Evolutionary conservation across 2,797 vertebrate species (phyloP).

Genomic region (Chromobotia macracanthus): DNA sequence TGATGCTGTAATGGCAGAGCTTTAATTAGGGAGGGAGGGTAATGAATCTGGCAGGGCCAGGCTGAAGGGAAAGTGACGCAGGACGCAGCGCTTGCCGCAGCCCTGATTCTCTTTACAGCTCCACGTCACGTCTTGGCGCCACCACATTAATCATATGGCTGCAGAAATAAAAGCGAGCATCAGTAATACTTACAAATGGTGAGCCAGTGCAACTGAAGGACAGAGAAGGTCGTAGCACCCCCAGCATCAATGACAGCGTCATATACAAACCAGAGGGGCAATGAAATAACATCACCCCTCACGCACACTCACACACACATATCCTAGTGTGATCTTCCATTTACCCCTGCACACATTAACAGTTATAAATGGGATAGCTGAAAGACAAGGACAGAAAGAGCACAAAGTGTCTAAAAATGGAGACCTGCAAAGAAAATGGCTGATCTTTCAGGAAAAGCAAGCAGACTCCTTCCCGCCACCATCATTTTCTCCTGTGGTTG

Average conservation of each 20-base stretch:
- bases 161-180: constrained; percentile 78
- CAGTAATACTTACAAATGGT: constrained; percentile 76
- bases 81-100: constrained; percentile 49
- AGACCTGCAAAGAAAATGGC: constrained; percentile 60
- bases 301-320: constrained; percentile 29
- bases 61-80: constrained; percentile 45
- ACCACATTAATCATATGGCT: constrained; percentile 80
- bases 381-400: constrained; percentile 78
- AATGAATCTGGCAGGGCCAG: constrained; percentile 61
- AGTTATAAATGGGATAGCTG: constrained; percentile 75
- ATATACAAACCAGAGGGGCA: constrained; percentile 48
- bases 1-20: constrained; percentile 54
- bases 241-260: constrained; percentile 34
- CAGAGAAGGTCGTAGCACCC: constrained; percentile 68
- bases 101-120: constrained; percentile 68
- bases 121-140: constrained; percentile 73
- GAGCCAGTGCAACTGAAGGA: constrained; percentile 71
- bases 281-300: constrained; percentile 15
- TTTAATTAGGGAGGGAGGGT: constrained; percentile 63
- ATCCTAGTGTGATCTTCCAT: constrained; percentile 50
- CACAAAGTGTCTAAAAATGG: constrained; percentile 76
- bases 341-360: constrained; percentile 61
- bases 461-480: neutral
- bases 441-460: constrained; percentile 48
- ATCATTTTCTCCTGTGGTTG: constrained; percentile 27